Conservation (phyloP, 2,888 invertebrate genomes). For the Caenorhabditis japonica region DNA sequence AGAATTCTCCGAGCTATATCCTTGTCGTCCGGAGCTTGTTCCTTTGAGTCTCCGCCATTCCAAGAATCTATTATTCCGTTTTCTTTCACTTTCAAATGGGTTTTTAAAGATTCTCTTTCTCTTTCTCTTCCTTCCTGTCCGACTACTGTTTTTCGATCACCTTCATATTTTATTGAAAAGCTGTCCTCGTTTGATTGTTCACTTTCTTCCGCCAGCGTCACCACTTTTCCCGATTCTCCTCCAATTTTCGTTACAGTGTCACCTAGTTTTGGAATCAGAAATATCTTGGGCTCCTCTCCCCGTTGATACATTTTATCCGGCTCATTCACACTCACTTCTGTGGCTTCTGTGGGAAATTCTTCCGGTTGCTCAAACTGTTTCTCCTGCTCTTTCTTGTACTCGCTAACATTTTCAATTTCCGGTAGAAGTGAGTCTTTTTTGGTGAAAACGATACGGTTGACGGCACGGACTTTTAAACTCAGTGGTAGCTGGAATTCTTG, state of each 20-base stretch:
- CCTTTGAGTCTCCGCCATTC: conserved; percentile 46
- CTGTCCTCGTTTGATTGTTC: conserved; percentile 26
- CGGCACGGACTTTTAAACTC: conserved; percentile 39
- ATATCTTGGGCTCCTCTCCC: conserved; percentile 38
- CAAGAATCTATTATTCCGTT: conserved; percentile 43
- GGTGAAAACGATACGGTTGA: conserved; percentile 36
- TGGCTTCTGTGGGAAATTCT: conserved; percentile 6
- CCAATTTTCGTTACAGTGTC: conserved; percentile 10
- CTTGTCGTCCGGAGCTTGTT: conserved; percentile 4
- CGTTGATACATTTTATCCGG: conserved; percentile 36
- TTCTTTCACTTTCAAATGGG: conserved; percentile 26
- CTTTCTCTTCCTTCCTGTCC: no score
- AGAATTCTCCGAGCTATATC: conserved; percentile 22
- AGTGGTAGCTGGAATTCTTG: conserved; percentile 25
- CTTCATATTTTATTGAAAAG: conserved; percentile 46
- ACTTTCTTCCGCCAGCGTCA: conserved; percentile 14
- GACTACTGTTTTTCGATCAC: conserved; percentile 35
- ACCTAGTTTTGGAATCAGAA: conserved; percentile 28
- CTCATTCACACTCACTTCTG: conserved; percentile 22
- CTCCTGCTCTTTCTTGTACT: conserved; percentile 45
- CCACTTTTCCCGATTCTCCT: neutral
- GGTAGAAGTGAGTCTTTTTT: conserved; percentile 38
- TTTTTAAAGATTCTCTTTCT: no score
- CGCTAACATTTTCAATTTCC: conserved; percentile 27
- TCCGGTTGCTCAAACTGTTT: conserved; percentile 24